Evolutionary conservation across 2,797 vertebrate genomes (phyloP), one percentile per base, ranked within the genome.

Genomic region (Cygnus olor): DNA sequence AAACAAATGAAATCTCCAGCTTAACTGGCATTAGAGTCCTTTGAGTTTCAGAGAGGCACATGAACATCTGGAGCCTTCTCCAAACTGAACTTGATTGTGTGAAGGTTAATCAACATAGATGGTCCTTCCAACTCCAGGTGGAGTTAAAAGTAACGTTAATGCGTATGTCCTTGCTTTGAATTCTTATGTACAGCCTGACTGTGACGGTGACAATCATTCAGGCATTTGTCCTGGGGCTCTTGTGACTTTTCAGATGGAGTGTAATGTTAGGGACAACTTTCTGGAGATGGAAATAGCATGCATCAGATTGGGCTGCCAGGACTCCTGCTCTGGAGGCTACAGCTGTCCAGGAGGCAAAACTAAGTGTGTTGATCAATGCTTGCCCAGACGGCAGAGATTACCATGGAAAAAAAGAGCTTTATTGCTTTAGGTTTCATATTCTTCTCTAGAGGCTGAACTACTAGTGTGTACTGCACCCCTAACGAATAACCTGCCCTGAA

Each of bases 401-500:
- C 51, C 7, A 6, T 36, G 24, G 58, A 64, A 79, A 80, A 78
- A 78, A 76, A 68, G 11, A 81, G 47, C 65, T 93, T 94, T 83
- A 82, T 92, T 58, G 70, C 68, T 95, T 85, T 56, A 82, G 89
- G 94, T 96, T 60, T 97, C 89, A 9, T 70, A 54, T 81, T 93
- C 89, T 93, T 61, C 87, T 95, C 94, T 85, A 89, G 90, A 95
- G 97, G 93, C 90, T 92, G 69, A 88, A 69, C 89, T 92, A 60
- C 93, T 80, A 51, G 49, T 51, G 54, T 96, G 89, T 63, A 25
- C 56, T 92, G 94, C 85, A 94, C 95, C 91, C 94, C 93, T 97
- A 96, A 97, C 95, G 97, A 97, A 89, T 93, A 96, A 71, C 89
- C 20, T 95, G 94, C 95, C 97, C 96, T 89, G 82, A 79, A 97